phyloP scores from a whole-genome alignment of 2,888 invertebrate species.

The Hartigia nigra region DNA sequence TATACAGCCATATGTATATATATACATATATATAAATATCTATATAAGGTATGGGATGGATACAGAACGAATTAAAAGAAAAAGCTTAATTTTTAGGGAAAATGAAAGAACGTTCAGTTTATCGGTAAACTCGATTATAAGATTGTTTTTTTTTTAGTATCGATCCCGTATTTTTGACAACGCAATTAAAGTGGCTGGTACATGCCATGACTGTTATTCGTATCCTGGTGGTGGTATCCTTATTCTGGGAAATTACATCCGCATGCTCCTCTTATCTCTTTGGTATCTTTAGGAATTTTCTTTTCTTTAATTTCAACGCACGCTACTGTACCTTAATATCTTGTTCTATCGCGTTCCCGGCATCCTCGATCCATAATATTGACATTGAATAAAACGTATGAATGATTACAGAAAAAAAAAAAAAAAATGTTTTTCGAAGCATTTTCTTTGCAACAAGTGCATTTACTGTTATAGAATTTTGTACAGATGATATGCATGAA shows the following conservation, averaged over 20 bases:
- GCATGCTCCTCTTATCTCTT: neutral
- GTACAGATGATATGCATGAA: neutral
- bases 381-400: neutral
- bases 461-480: neutral
- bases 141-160: neutral
- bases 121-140: neutral
- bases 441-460: neutral
- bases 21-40: neutral
- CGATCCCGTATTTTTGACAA: conserved; percentile 1
- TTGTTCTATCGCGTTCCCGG: neutral
- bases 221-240: neutral
- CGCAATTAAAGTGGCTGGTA: neutral
- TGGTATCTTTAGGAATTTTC: neutral
- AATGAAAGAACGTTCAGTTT: neutral
- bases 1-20: neutral
- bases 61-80: conserved; percentile 22
- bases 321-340: neutral
- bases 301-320: neutral
- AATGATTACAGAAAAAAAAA: neutral
- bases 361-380: neutral
- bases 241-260: neutral
- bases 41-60: conserved; percentile 29
- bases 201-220: neutral
- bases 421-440: neutral
- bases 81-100: neutral